Conservation (phyloP, 2,888 invertebrate genomes). For the Pterobdella sp. region DNA sequence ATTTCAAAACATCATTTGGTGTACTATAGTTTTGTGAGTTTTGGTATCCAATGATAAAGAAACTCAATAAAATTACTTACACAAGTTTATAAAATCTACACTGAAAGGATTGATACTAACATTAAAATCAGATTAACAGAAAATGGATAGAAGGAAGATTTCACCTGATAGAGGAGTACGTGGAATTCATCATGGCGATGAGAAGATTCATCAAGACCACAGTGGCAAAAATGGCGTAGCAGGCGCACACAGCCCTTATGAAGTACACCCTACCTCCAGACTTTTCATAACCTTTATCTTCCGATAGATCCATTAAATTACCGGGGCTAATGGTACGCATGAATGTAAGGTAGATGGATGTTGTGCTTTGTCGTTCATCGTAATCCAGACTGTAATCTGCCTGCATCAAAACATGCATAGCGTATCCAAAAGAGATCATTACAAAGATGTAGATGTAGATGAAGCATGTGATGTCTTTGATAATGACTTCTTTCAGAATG, state of each 20-base stretch:
- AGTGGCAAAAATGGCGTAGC: constrained; percentile 28
- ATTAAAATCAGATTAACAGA: too few species aligned
- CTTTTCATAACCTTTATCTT: constrained; percentile 25
- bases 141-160: too few species aligned
- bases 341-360: constrained; percentile 40
- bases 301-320: constrained; percentile 30
- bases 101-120: too few species aligned
- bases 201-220: constrained; percentile 32
- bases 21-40: too few species aligned
- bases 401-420: constrained; percentile 44
- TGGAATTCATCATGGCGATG: constrained; percentile 35
- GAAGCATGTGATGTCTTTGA: constrained; percentile 45
- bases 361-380: constrained; percentile 24
- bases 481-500: constrained; percentile 46
- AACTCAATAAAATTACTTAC: too few species aligned
- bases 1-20: too few species aligned
- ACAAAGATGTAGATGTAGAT: constrained; percentile 46
- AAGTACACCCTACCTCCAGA: constrained; percentile 31
- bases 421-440: constrained; percentile 46
- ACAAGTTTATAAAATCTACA: too few species aligned
- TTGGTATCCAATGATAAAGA: too few species aligned
- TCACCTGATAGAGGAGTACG: constrained; percentile 30
- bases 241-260: constrained; percentile 27
- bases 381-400: constrained; percentile 34
- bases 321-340: constrained; percentile 42